Base-by-base conservation (phyloP, 92 coral and sea anemone species). In the Plumapathes pennacea region DNA sequence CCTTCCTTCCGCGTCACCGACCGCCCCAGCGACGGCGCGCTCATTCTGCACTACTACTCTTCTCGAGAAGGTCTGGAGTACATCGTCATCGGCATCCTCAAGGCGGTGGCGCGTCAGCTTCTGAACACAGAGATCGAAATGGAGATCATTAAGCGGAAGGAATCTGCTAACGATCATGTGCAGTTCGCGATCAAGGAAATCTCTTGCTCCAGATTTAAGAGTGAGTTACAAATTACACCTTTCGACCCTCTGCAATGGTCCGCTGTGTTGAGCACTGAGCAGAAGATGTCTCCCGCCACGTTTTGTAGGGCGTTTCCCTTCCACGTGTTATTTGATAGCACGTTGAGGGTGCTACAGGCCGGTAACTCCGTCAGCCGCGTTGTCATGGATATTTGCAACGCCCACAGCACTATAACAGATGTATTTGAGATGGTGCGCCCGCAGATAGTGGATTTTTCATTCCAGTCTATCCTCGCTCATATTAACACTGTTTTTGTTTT, bases 1-100 rank as follows among this genome's bases (percentile, higher is more conserved):
- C 97, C 97, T 13, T 89, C 90, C 18, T 89, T 89, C 46, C 75
- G 97, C n/a, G 90, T 89, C 22, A 78, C 97, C 0, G 86, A 84
- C 58, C 88, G 85, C 4, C 75, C 71, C 24, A 65, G 70, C 28
- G 83, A 89, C 37, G 97, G 97, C 64, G 86, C 90, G 10, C 69
- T 89, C 15, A 84, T 89, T 22, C 59, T 89, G 65, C 97, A 89
- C 71, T 89, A 89, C 66, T 84, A 89, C 36, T 89, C 97, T 2
- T 79, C 78, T 30, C 61, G 97, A 50, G 82, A 79, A 33, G 97
- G 97, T 17, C 78, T 89, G 42, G 97, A 89, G 64, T 89, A 83
- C 21, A 84, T 89, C 13, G 97, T 89, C 10, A 80, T 89, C 19
- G 90, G 97, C 1, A 79, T 89, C 30, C 83, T 89, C 21, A 89